Base-by-base conservation (phyloP, 1,140 invertebrate genomes). In the Drosophila insularis region DNA sequence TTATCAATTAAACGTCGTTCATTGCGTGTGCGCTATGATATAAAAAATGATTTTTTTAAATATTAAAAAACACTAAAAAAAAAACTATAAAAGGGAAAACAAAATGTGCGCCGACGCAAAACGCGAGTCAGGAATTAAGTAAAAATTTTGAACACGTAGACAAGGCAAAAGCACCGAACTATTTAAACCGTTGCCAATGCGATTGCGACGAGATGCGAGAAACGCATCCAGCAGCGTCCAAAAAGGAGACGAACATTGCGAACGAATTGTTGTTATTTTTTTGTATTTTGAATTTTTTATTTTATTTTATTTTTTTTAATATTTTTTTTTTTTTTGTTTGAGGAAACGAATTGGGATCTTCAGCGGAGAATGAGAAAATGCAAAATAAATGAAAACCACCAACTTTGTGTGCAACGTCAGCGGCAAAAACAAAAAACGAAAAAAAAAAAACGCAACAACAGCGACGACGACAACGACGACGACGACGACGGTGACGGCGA, bases 71-170 rank as follows among this genome's bases (percentile, higher is more conserved):
- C 75, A 79, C 74, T 78, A 76, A 75, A 75, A 69, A 67, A 56
- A 54, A 59, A 65, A 43, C 65, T 13, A 37, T 11, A 37, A 13
- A 37, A 37, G 4, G 4, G 3, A 37, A 37, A 35, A 35, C 7
- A 11, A 35, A 35, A 35, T 10, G 2, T 37, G 35, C 10, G 35
- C 35, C 35, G 35, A 77, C 80, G 85, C 81, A 77, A 80, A 85
- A 68, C 70, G 80, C 73, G 76, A 89, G 35, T 37, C 35, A 11
- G 82, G 82, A 87, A 87, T 87, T 87, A 77, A 21, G 68, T 73
- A 70, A 59, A 5, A 27, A 5, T 5, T 74, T 74, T 80, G 73
- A 89, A 89, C 84, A 87, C 84, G 84, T 87, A 89, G 75, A 76
- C 79, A 67, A 64, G 50, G 62, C 68, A 37, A 56, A 74, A 58